Evolutionary conservation across 2,888 invertebrate genomes (phyloP).

Genomic region (Sarcophaga subvicina): DNA sequence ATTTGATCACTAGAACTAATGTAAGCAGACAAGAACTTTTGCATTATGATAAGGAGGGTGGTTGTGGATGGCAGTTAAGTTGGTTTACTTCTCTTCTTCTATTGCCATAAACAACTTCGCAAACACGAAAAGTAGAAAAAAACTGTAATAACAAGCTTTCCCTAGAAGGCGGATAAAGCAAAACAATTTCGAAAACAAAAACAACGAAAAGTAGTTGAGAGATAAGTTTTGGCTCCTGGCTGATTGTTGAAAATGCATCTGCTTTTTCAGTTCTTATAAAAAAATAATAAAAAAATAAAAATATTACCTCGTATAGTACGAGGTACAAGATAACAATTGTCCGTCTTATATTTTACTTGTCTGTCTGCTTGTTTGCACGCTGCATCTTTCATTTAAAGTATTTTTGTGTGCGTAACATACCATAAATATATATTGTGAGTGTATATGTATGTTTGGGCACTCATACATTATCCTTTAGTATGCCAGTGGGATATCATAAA

Average conservation of each 20-base stretch:
- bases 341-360: neutral
- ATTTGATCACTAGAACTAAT: slow-evolving; percentile 51
- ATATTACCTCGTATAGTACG: slow-evolving; percentile 53
- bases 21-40: slow-evolving; percentile 55
- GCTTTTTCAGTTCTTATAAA: slow-evolving; percentile 29
- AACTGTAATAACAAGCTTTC: neutral
- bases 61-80: slow-evolving; percentile 40
- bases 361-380: neutral
- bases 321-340: slow-evolving; percentile 37
- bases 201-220: neutral
- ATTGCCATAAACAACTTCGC: slow-evolving; percentile 38
- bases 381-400: neutral
- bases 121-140: slow-evolving; percentile 18
- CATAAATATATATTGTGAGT: neutral
- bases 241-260: slow-evolving; percentile 58
- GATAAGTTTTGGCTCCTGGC: slow-evolving; percentile 58
- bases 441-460: no score
- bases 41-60: slow-evolving; percentile 56
- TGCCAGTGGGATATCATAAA: slow-evolving; percentile 64
- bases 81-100: neutral
- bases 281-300: slow-evolving; percentile 9
- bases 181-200: slow-evolving; percentile 1
- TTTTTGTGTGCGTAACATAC: neutral
- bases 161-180: neutral
- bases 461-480: slow-evolving; percentile 54